phyloP scores from a whole-genome alignment of 2,888 invertebrate genomes.

The Phyllotreta cruciferae region DNA sequence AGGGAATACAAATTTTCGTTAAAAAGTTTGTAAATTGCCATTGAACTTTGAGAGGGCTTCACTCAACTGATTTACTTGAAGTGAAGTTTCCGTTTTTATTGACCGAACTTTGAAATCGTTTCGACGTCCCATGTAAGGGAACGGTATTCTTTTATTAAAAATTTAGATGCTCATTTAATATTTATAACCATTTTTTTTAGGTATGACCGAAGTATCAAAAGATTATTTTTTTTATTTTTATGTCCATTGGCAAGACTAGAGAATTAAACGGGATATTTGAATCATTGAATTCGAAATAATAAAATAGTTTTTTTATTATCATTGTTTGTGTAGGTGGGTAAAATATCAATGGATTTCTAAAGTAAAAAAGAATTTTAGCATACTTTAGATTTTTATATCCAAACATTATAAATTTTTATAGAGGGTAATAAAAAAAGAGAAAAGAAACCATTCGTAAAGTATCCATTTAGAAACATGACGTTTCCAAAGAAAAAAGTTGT shows the following conservation, averaged over 20 bases:
- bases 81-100: conserved; percentile 46
- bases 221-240: too few relatives aligned
- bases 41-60: conserved; percentile 48
- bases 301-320: too few relatives aligned
- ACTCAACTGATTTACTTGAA: conserved; percentile 48
- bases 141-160: too few relatives aligned
- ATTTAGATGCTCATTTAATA: too few relatives aligned
- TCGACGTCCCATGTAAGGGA: background rate
- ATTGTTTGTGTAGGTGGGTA: too few relatives aligned
- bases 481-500: conserved; percentile 25
- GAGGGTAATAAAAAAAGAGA: conserved; percentile 14
- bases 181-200: too few relatives aligned
- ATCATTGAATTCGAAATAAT: too few relatives aligned
- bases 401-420: conserved; percentile 27
- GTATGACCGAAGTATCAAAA: too few relatives aligned
- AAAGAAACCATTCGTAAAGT: conserved; percentile 24
- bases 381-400: conserved; percentile 25
- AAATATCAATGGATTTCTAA: too few relatives aligned
- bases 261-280: too few relatives aligned
- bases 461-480: conserved; percentile 31
- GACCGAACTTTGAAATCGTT: conserved; percentile 38
- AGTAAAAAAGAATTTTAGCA: background rate
- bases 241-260: too few relatives aligned
- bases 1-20: conserved; percentile 58
- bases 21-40: conserved; percentile 55